phyloP scores from a whole-genome alignment of 2,888 invertebrate genomes.

The Strigamia crassipes region DNA sequence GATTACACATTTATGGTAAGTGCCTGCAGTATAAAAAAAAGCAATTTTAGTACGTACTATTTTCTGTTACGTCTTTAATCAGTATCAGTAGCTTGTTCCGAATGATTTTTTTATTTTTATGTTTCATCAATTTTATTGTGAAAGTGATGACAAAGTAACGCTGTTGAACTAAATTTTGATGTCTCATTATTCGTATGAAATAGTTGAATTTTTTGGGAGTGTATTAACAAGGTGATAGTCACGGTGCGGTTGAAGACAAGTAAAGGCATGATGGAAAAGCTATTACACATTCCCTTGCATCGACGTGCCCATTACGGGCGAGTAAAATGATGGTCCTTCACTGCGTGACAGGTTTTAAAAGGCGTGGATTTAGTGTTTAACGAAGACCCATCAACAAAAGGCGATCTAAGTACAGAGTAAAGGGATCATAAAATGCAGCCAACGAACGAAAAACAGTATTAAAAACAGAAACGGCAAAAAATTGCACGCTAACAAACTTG shows the following conservation, averaged over 20 bases:
- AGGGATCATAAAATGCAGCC: conserved; percentile 30
- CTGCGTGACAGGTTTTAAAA: conserved; percentile 37
- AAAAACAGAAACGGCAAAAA: conserved; percentile 23
- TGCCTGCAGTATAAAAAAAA: not conserved
- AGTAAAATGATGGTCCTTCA: conserved; percentile 36
- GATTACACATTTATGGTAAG: conserved; percentile 45
- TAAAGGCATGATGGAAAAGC: conserved; percentile 4
- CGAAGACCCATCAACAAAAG: conserved; percentile 29
- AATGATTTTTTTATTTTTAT: not conserved
- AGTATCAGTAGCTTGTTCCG: not conserved
- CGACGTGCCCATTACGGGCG: conserved; percentile 26
- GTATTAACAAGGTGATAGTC: conserved; percentile 8
- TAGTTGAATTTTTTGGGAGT: not conserved
- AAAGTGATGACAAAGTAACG: not conserved
- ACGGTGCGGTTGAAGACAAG: conserved; percentile 18
- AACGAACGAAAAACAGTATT: conserved; percentile 31
- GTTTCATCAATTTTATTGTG: not conserved
- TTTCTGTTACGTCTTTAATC: not conserved
- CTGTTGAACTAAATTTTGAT: not conserved
- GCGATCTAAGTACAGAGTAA: conserved; percentile 42
- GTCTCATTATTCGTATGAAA: not conserved
- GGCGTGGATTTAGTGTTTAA: conserved; percentile 42
- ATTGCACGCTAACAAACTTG: conserved; percentile 42
- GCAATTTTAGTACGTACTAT: conserved; percentile 11
- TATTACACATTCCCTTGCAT: conserved; percentile 5